A percentile compares a stretch with the other conserved stretches of the same genome.
These are phyloP conservation scores for Eudasyphora cyanicolor DNA, from an alignment of 2,888 invertebrate genomes.

Conservation along the genomic window DNA sequence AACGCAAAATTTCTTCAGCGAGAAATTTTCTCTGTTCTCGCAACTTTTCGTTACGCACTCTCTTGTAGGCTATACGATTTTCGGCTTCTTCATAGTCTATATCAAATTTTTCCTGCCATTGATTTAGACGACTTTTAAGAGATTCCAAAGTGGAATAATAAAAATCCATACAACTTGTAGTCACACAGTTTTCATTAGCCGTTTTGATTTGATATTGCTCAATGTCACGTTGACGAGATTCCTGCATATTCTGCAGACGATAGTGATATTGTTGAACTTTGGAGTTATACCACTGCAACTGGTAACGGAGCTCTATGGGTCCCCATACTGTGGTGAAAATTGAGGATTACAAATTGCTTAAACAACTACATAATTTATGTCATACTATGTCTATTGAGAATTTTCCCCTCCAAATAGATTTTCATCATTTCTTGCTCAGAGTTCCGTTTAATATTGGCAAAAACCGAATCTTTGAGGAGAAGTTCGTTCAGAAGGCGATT, in stretches of 20 bases:
- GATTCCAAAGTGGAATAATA: conserved; percentile 43
- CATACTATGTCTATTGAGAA: conserved; percentile 47
- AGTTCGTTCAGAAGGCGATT: neutral
- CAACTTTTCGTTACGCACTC: conserved; percentile 54
- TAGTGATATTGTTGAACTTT: conserved; percentile 46
- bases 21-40: conserved; percentile 44
- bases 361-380: neutral
- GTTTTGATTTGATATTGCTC: neutral
- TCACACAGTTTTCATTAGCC: neutral
- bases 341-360: neutral
- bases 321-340: conserved; percentile 54
- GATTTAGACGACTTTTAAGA: conserved; percentile 52
- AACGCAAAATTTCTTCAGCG: conserved; percentile 59
- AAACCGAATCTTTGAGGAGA: neutral
- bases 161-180: conserved; percentile 43
- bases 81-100: conserved; percentile 53
- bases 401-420: conserved; percentile 32
- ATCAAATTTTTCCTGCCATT: conserved; percentile 45
- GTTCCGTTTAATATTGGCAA: neutral
- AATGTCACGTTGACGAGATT: conserved; percentile 31
- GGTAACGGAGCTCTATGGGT: conserved; percentile 66
- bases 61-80: conserved; percentile 38
- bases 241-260: neutral
- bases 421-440: conserved; percentile 32
- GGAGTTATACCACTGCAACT: conserved; percentile 37